A percentile compares a stretch with the other conserved stretches of the same genome.
Conservation (phyloP, 2,113 vertebrate genomes). For the Mugil cephalus region DNA sequence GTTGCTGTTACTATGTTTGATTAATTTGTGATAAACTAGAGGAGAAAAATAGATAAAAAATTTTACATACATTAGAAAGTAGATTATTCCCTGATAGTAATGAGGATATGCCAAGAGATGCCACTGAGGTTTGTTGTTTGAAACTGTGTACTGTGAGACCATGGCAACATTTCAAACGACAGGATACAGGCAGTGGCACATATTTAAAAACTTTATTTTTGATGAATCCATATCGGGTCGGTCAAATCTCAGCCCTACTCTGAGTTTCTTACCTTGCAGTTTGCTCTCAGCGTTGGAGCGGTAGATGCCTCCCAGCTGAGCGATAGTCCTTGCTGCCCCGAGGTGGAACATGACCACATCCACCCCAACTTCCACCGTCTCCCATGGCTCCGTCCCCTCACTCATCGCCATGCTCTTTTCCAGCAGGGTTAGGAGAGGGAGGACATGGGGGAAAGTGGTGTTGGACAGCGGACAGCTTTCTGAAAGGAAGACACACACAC, state of each 20-base stretch:
- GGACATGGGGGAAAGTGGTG: slow-evolving; percentile 91
- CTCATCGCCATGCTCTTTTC: slow-evolving; percentile 85
- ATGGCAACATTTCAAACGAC: too few species aligned
- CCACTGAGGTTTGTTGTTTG: too few species aligned
- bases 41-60: too few species aligned
- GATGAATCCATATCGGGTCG: too few species aligned
- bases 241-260: not conserved
- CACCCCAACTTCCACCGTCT: slow-evolving; percentile 85
- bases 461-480: slow-evolving; percentile 88
- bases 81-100: too few species aligned
- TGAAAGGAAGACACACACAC: slow-evolving; percentile 62
- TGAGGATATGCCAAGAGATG: too few species aligned
- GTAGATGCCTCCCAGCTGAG: slow-evolving; percentile 91
- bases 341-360: slow-evolving; percentile 94
- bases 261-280: slow-evolving; percentile 85
- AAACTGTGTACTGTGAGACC: too few species aligned
- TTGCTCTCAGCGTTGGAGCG: slow-evolving; percentile 89
- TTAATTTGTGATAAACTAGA: too few species aligned
- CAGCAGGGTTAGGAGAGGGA: slow-evolving; percentile 91
- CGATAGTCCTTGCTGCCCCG: slow-evolving; percentile 89
- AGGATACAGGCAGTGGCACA: too few species aligned
- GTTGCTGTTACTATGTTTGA: too few species aligned
- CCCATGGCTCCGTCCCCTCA: slow-evolving; percentile 89
- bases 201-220: too few species aligned
- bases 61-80: too few species aligned